Base-by-base conservation (phyloP, 92 coral and sea anemone species). In the Parazoanthus darwini region DNA sequence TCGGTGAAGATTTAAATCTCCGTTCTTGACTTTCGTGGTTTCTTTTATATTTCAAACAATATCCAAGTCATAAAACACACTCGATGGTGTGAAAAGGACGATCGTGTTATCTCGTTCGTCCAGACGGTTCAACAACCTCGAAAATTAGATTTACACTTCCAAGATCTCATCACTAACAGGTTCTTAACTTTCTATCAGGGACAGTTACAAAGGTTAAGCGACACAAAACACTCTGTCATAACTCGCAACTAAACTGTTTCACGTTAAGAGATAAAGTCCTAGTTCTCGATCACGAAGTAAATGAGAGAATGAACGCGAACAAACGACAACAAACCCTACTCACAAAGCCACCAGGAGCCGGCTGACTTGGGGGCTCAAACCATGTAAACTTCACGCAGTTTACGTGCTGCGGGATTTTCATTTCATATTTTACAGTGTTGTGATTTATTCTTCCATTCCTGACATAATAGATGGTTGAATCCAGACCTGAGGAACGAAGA, bases 331-430 rank as follows among this genome's bases (percentile, higher is more conserved):
- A 20, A 63, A 63, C 22, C 70, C 22, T 63, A 63, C 70, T 63
- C 70, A 63, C 70, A 54, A 54, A 2, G 3, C 59, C 59, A 54
- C 59, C 67, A 26, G 48, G 8, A 33, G 85, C 38, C 42, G 13
- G n/a, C 36, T 71, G 76, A 25, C 76, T 29, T 20, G 70, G 43
- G 63, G 87, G 85, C 8, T 93, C 85, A 78, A 73, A 92, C 98
- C 99, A 95, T 63, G 92, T 93, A 87, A 97, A 97, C 14, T 93
- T 89, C 83, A 95, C 48, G 85, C 98, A 95, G 51, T 97, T 88
- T 20, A 96, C 89, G 25, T 85, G 68, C 54, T 92, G 86, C 15
- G 99, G 99, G 39, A 97, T 82, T 68, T 93, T 87, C 95, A 97
- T 94, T 44, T 89, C 83, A 80, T 89, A 93, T 16, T 82, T 89